Base-by-base conservation (phyloP, 2,797 vertebrate genomes). In the Lemur catta region DNA sequence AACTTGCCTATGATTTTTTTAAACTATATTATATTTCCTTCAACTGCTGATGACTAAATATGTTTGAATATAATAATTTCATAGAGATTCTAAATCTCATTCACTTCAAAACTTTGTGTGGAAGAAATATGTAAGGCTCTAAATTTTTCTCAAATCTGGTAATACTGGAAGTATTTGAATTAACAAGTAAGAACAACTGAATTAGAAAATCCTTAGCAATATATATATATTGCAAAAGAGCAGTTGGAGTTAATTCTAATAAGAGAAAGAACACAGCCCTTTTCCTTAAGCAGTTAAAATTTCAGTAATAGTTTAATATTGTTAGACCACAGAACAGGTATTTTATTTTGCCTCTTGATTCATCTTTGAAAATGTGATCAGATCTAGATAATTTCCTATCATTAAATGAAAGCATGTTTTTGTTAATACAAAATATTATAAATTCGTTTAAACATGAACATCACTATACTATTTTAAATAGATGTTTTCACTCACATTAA, bases 11-110 rank as follows among this genome's bases (percentile, higher is more conserved):
- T 48, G 43, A 71, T 41, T 24, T n/a, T 89, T 7, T 61, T 89
- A 35, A 57, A 71, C 38, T 17, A 79, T 48, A 3, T 52, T 63
- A 38, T 17, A 72, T 74, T 93, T 93, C 52, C 52, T 85, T 72
- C 1, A 97, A 96, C 74, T 72, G 72, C 91, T 93, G 72, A 96
- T 79, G 84, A 96, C 86, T 96, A 81, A 96, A 98, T 97, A 96
- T 93, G 78, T 87, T 46, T 95, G 59, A 92, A 3, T 24, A 95
- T 95, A 97, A 96, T 98, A 97, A 98, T 98, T 98, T 84, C 98
- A 91, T 28, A 92, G 61, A 35, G 59, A 92, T 78, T 91, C 46
- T 94, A 97, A 97, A 92, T 94, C 84, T 85, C 93, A 48, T 84
- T 96, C 96, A 97, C 72, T 97, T 97, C 7, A 1, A 20, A 89